Conservation (phyloP, 2,113 vertebrate genomes). For the Falco punctatus region DNA sequence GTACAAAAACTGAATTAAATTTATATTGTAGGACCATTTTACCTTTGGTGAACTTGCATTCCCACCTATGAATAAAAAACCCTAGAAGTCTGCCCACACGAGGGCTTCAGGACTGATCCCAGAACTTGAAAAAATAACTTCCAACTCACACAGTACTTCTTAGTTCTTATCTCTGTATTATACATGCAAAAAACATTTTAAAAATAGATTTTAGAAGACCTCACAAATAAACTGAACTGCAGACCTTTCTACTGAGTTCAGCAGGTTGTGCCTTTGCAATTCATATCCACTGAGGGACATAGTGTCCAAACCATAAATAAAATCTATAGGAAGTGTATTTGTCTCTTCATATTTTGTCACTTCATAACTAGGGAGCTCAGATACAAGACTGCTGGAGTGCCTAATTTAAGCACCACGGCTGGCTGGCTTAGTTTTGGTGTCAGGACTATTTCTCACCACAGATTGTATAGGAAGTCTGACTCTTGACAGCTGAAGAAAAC, state of each 20-base stretch:
- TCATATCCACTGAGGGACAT: background rate
- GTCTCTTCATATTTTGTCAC: background rate
- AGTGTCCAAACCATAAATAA: background rate
- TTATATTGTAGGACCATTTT: background rate
- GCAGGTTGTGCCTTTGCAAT: background rate
- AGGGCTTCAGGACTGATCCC: background rate
- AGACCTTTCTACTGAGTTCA: background rate
- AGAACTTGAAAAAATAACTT: background rate
- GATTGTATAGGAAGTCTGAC: background rate
- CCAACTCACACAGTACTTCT: background rate
- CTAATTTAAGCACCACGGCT: background rate
- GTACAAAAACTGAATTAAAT: background rate
- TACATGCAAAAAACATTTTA: background rate
- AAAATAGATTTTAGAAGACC: background rate
- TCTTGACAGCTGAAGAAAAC: constrained; percentile 14
- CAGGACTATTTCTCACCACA: constrained; percentile 32
- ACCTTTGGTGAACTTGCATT: background rate
- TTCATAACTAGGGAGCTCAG: background rate
- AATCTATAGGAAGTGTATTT: background rate
- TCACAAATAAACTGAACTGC: background rate
- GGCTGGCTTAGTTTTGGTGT: background rate
- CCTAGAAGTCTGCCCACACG: background rate
- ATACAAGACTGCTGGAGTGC: background rate
- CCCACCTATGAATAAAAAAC: background rate
- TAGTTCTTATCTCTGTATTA: background rate